Percentiles rank a stretch among this genome's conserved stretches.
phyloP scores from a whole-genome alignment of 2,888 invertebrate genomes.

The Dynastes maya region DNA sequence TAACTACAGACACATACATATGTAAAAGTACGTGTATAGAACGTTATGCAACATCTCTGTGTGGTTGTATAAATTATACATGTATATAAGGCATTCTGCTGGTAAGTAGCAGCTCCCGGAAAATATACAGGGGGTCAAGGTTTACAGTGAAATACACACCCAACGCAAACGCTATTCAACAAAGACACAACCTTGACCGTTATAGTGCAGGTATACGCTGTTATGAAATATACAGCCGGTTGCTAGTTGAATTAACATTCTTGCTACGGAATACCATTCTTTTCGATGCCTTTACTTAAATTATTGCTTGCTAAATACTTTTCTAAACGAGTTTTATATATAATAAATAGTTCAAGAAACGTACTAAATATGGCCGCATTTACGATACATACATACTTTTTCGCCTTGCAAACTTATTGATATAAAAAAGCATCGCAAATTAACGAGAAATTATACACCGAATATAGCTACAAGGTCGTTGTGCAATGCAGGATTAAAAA shows the following conservation, averaged over 20 bases:
- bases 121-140: conserved; percentile 44
- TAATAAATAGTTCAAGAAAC: no score
- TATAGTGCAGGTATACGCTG: conserved; percentile 26
- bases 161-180: conserved; percentile 29
- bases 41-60: conserved; percentile 22
- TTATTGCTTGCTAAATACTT: background rate
- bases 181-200: conserved; percentile 49
- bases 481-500: background rate
- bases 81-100: conserved; percentile 31
- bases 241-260: conserved; percentile 46
- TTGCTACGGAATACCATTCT: conserved; percentile 32
- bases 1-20: background rate
- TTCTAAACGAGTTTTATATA: background rate
- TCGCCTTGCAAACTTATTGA: background rate
- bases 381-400: no score
- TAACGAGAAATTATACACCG: conserved; percentile 15
- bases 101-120: conserved; percentile 41
- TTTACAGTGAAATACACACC: conserved; percentile 41
- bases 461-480: conserved; percentile 25
- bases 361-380: no score
- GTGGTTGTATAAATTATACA: conserved; percentile 9
- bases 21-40: background rate
- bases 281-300: conserved; percentile 20
- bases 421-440: background rate
- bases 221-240: conserved; percentile 42